Base-by-base conservation (phyloP, 2,113 vertebrate genomes). In the Potamarius usumacintae region DNA sequence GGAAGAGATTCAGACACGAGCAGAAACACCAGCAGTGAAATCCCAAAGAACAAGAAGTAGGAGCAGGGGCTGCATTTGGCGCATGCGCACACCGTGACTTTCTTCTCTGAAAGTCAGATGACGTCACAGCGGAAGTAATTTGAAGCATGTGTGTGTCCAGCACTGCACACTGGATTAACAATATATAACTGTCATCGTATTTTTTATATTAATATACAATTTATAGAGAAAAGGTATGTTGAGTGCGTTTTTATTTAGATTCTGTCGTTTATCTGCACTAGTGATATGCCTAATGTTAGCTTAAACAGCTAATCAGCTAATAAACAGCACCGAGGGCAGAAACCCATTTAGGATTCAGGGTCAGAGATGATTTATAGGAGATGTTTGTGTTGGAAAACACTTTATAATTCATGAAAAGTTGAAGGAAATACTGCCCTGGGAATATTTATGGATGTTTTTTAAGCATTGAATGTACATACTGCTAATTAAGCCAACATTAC, bases 71-170 rank as follows among this genome's bases (percentile, higher is more conserved):
- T 25, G 48, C 1, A 48, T 2, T 11, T 34, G 17, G 57, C 79
- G 57, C 79, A 60, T 81, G 79, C 79, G 55, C 17, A 60, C 57
- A 11, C 42, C 18, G 6, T 60, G 69, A 60, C 83, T 48, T 74
- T 85, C 69, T 0, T 4, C 11, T 20, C 8, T 71, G 53, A 76
- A 85, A 85, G 69, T 85, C 83, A 85, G 69, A 42, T 74, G 63
- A 69, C 82, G 82, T 83, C 62, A 83, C 8, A 30, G 15, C 62
- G 82, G 48, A 63, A 83, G 78, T 80, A 18, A 25, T 55, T 7
- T 2, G 7, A 76, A 58, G 83, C 69, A 57, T 81, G 83, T 34
- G 55, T 72, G 52, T 60, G 20, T n/a, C 7, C 20, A 42, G 27
- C 5, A 2, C 52, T 1, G 20, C 42, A 17, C 74, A 58, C 30